Percentiles rank a stretch among this genome's conserved stretches.
These are phyloP conservation scores for Heliconius aoede DNA, from an alignment of 2,888 invertebrate genomes.

Conservation along the genomic window DNA sequence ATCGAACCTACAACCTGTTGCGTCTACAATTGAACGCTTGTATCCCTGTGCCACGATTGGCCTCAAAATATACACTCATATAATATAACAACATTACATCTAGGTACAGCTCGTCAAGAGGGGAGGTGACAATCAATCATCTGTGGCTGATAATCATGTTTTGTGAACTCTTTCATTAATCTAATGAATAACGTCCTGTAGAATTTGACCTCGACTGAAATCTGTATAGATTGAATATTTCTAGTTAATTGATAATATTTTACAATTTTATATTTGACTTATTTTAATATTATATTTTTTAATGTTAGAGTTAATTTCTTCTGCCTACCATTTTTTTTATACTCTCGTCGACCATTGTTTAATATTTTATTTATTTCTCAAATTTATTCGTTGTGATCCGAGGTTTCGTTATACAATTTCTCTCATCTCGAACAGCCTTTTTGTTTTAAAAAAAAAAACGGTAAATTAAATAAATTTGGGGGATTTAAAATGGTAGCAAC, in stretches of 20 bases:
- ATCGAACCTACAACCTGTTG: too few relatives aligned
- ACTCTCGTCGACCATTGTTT: too few relatives aligned
- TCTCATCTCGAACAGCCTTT: constrained; percentile 2
- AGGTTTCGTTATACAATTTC: background rate
- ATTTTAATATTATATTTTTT: too few relatives aligned
- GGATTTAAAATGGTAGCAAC: constrained; percentile 58
- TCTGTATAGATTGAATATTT: background rate
- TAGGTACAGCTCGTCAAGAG: constrained; percentile 12
- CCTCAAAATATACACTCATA: too few relatives aligned
- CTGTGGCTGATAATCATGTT: constrained; percentile 59
- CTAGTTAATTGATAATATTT: too few relatives aligned
- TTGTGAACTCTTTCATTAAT: constrained; percentile 81
- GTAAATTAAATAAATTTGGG: constrained; percentile 39
- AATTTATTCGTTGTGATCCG: background rate
- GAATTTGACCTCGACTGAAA: background rate
- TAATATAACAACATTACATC: background rate
- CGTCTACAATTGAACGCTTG: too few relatives aligned
- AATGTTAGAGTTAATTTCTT: too few relatives aligned
- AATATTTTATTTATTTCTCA: too few relatives aligned
- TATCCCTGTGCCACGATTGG: too few relatives aligned
- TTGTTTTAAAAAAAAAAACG: constrained; percentile 24
- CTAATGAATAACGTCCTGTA: constrained; percentile 64
- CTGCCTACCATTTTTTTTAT: too few relatives aligned
- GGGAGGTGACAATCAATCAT: constrained; percentile 66
- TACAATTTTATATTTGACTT: too few relatives aligned